Conservation (phyloP, 2,797 vertebrate genomes). For the Parauchenoglanis ngamensis region DNA sequence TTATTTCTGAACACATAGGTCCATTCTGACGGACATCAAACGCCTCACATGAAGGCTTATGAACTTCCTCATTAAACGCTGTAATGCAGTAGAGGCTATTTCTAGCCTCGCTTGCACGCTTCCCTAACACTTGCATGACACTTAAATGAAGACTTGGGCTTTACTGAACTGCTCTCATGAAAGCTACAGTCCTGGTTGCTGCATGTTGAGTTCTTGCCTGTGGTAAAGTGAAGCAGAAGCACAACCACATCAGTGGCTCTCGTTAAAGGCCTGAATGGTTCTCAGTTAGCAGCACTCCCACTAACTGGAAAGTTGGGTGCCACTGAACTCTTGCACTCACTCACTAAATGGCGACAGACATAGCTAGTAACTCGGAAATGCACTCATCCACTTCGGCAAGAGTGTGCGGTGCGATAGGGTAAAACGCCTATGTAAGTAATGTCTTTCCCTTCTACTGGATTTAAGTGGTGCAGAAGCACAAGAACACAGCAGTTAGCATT, state of each 20-base stretch:
- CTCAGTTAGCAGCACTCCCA: slow-evolving; percentile 44
- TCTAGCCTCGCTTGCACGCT: slow-evolving; percentile 15
- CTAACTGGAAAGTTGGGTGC: slow-evolving; percentile 23
- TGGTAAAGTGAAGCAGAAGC: slow-evolving; percentile 38
- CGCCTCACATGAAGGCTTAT: slow-evolving; percentile 37
- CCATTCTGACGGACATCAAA: slow-evolving; percentile 20
- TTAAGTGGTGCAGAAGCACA: not conserved
- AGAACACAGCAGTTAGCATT: not conserved
- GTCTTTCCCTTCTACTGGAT: not conserved
- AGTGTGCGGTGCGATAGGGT: not conserved
- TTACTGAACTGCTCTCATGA: slow-evolving; percentile 35
- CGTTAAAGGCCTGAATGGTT: slow-evolving; percentile 41
- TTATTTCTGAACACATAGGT: slow-evolving; percentile 20
- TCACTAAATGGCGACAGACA: slow-evolving; percentile 36
- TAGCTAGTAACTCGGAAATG: slow-evolving; percentile 17
- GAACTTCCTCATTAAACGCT: slow-evolving; percentile 34
- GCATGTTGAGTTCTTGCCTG: slow-evolving; percentile 31
- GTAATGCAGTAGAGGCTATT: slow-evolving; percentile 19
- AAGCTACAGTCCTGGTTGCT: slow-evolving; percentile 23
- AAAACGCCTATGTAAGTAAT: slow-evolving; percentile 7
- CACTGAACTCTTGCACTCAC: slow-evolving; percentile 44
- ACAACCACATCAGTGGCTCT: slow-evolving; percentile 39
- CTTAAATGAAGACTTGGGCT: slow-evolving; percentile 28
- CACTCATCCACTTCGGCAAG: slow-evolving; percentile 7
- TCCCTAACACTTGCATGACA: slow-evolving; percentile 36